Conservation (phyloP, 2,888 invertebrate species). For the Marasmarcha lunaedactyla region DNA sequence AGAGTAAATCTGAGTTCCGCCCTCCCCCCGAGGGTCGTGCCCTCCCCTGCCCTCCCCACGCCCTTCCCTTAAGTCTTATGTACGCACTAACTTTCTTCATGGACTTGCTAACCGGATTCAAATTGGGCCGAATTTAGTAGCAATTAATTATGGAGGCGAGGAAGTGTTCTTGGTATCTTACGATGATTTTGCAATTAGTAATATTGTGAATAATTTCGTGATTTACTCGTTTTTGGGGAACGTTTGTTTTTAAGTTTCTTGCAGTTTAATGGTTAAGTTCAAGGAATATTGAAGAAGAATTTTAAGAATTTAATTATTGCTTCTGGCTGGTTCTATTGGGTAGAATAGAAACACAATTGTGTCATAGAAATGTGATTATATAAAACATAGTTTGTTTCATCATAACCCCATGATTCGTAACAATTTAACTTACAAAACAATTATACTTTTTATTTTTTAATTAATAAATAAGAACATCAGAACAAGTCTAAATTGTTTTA, state of each 20-base stretch:
- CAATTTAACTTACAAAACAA: too few species aligned
- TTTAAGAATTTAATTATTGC: too few species aligned
- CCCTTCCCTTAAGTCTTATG: constrained; percentile 70
- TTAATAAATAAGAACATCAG: too few species aligned
- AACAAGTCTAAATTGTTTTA: too few species aligned
- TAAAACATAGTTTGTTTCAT: too few species aligned
- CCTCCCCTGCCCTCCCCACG: constrained; percentile 62
- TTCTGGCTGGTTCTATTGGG: too few species aligned
- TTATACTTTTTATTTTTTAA: too few species aligned
- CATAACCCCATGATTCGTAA: too few species aligned
- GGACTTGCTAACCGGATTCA: constrained; percentile 69
- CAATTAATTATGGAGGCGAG: constrained; percentile 66
- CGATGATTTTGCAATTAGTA: constrained; percentile 52
- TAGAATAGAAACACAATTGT: too few species aligned
- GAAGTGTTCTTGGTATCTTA: constrained; percentile 50
- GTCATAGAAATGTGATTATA: too few species aligned
- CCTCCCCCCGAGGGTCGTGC: constrained; percentile 63
- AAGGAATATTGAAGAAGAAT: too few species aligned
- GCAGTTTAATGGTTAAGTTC: too few species aligned
- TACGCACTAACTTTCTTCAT: constrained; percentile 69
- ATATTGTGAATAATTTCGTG: constrained; percentile 43
- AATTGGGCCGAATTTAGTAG: constrained; percentile 70
- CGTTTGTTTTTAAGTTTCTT: not conserved
- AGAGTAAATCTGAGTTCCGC: constrained; percentile 72
- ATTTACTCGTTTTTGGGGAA: constrained; percentile 25